Evolutionary conservation across 2,888 invertebrate species (phyloP).

Genomic region (Eristalis intricaria): DNA sequence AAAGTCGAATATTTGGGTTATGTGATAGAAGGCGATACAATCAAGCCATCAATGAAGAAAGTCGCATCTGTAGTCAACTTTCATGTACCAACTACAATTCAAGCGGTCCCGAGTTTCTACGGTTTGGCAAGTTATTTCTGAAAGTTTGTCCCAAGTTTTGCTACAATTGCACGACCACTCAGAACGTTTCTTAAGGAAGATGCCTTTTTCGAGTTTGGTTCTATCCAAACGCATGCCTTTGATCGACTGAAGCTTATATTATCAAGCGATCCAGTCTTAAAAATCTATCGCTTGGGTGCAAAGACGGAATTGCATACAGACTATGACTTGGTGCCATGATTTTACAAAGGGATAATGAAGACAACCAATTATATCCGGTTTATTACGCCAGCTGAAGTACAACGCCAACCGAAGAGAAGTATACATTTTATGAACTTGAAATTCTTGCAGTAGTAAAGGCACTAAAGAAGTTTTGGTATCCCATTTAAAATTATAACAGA

Average conservation of each 20-base stretch:
- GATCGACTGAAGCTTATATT: slow-evolving; percentile 12
- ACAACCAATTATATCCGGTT: too few species aligned
- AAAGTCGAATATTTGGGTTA: too few species aligned
- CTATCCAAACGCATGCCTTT: slow-evolving; percentile 10
- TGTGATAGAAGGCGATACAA: too few species aligned
- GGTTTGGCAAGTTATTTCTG: neutral
- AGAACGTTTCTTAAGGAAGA: neutral
- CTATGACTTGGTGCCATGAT: too few species aligned
- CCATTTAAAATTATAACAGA: too few species aligned
- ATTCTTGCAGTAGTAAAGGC: too few species aligned
- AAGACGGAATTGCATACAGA: slow-evolving; percentile 20
- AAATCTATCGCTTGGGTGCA: slow-evolving; percentile 14
- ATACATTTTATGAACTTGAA: too few species aligned
- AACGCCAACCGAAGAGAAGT: too few species aligned
- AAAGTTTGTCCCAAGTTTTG: slow-evolving; percentile 36
- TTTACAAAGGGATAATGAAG: too few species aligned
- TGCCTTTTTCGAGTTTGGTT: slow-evolving; percentile 23
- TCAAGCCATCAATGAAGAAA: neutral
- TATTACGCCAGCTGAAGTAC: too few species aligned
- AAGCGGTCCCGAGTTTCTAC: slow-evolving; percentile 12
- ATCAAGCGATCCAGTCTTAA: slow-evolving; percentile 26
- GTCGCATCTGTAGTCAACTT: slow-evolving; percentile 14
- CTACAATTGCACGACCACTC: slow-evolving; percentile 28
- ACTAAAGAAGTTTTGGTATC: too few species aligned
- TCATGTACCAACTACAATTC: slow-evolving; percentile 13